Conservation (phyloP, 1,140 invertebrate species). For the Himalopsyche phryganea region DNA sequence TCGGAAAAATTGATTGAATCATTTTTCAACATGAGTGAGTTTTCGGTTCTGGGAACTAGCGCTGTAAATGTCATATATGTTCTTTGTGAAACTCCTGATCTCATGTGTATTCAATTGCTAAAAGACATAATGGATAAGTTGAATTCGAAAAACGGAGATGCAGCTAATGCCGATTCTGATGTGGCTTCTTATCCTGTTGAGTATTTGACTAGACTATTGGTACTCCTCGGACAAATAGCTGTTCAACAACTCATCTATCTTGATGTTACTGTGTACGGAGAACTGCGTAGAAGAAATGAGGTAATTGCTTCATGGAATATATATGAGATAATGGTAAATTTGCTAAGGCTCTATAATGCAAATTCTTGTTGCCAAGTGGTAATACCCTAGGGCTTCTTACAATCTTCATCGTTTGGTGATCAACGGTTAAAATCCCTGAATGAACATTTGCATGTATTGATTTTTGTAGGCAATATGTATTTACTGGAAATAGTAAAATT, state of each 20-base stretch:
- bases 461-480: no score
- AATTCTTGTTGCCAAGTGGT: no score
- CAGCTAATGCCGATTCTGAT: slow-evolving; percentile 37
- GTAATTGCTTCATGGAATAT: slow-evolving; percentile 31
- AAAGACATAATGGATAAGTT: slow-evolving; percentile 44
- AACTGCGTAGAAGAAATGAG: slow-evolving; percentile 49
- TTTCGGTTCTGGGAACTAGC: slow-evolving; percentile 42
- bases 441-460: no score
- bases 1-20: slow-evolving; percentile 42
- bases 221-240: slow-evolving; percentile 68
- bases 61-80: slow-evolving; percentile 45
- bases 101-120: slow-evolving; percentile 42
- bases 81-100: slow-evolving; percentile 47
- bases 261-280: slow-evolving; percentile 70
- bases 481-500: no score
- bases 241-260: slow-evolving; percentile 74
- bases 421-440: no score
- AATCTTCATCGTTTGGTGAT: no score
- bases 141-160: slow-evolving; percentile 32
- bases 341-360: background rate
- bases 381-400: background rate
- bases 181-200: slow-evolving; percentile 43
- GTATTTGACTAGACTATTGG: slow-evolving; percentile 63
- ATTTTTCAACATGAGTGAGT: slow-evolving; percentile 42
- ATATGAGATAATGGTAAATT: background rate